A percentile compares a stretch with the other conserved stretches of the same genome.
Conservation (phyloP, 2,113 vertebrate species). For the Dromaius novaehollandiae region DNA sequence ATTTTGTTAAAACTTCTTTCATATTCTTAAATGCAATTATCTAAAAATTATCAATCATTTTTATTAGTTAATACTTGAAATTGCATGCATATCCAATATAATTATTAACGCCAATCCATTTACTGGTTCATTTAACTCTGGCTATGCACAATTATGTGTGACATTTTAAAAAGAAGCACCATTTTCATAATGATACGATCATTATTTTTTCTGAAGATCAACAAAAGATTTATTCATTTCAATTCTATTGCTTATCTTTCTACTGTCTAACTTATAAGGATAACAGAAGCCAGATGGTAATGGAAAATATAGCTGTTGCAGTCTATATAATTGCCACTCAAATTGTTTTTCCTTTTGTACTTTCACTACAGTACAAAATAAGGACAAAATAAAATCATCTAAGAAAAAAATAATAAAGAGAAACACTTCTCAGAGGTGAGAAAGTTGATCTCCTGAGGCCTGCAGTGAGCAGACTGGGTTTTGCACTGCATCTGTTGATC, state of each 20-base stretch:
- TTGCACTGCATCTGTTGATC: background rate
- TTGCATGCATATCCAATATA: constrained; percentile 70
- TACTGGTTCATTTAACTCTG: constrained; percentile 78
- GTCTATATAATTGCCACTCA: constrained; percentile 63
- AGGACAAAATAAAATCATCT: constrained; percentile 2
- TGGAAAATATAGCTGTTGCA: constrained; percentile 51
- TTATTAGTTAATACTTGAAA: constrained; percentile 81
- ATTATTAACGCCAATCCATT: constrained; percentile 78
- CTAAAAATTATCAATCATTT: constrained; percentile 82
- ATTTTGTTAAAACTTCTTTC: constrained; percentile 76
- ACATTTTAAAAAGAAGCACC: constrained; percentile 74
- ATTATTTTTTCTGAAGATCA: constrained; percentile 73
- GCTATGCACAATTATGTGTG: constrained; percentile 79
- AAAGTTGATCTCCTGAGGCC: constrained; percentile 1
- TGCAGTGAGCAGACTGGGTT: background rate
- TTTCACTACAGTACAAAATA: constrained; percentile 7
- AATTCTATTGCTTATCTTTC: constrained; percentile 67
- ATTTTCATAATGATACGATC: constrained; percentile 72
- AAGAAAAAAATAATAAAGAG: background rate
- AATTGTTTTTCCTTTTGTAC: constrained; percentile 59
- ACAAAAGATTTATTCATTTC: constrained; percentile 74
- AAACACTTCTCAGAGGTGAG: background rate
- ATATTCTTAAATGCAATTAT: constrained; percentile 78
- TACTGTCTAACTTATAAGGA: constrained; percentile 48
- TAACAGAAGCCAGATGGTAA: constrained; percentile 53